A percentile compares a stretch with the other conserved stretches of the same genome.
These are phyloP conservation scores for Sciurus vulgaris DNA, from an alignment of 2,797 vertebrate genomes.

Conservation along the genomic window DNA sequence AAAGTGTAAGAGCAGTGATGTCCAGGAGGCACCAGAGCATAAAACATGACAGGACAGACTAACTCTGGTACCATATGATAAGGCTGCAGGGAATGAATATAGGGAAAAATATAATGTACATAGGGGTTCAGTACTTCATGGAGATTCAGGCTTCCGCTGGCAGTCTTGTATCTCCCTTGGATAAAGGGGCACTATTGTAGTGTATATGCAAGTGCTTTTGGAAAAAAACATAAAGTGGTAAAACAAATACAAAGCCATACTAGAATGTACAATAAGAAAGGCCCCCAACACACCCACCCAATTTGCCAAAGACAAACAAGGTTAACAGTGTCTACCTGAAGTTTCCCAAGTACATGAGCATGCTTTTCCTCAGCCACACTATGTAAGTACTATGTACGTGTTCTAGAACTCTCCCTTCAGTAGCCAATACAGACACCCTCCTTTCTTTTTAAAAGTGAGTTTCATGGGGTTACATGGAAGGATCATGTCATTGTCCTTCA, in stretches of 20 bases:
- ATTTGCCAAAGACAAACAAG: neutral
- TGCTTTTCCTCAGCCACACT: neutral
- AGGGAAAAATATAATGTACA: neutral
- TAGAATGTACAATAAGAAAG: neutral
- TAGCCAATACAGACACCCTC: neutral
- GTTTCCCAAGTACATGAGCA: rapidly evolving
- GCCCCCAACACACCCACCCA: neutral
- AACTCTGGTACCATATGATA: no score
- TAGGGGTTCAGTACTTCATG: neutral
- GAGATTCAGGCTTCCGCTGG: neutral
- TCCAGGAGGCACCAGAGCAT: neutral
- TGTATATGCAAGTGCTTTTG: neutral
- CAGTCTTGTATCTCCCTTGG: neutral
- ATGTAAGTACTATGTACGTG: rapidly evolving
- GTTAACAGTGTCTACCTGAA: neutral
- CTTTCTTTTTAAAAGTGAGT: neutral
- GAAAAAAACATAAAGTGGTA: neutral
- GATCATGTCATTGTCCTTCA: neutral
- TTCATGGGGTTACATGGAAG: neutral
- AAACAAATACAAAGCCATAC: neutral
- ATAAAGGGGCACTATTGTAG: neutral
- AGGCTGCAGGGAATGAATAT: neutral
- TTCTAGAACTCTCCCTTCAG: neutral
- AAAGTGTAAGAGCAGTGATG: neutral
- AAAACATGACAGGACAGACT: neutral